Evolutionary conservation across 2,797 vertebrate genomes (phyloP).

Genomic region (Neomorphus geoffroyi): DNA sequence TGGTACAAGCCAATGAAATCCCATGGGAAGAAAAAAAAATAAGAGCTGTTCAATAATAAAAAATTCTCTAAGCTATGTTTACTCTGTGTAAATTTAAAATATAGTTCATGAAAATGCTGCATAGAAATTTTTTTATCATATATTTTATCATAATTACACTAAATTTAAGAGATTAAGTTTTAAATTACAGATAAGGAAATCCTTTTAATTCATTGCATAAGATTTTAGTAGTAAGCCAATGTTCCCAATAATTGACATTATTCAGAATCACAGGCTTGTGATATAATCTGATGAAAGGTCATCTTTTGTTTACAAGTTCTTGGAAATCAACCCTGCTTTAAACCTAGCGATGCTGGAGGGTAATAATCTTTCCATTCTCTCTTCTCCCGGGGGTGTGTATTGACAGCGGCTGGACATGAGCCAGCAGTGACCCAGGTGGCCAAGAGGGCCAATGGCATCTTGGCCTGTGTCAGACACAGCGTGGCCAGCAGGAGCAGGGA

Average conservation of each 20-base stretch:
- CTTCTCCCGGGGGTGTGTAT: too few relatives aligned
- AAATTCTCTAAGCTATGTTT: not conserved
- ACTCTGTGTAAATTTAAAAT: not conserved
- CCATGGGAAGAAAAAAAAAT: not conserved
- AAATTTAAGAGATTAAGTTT: not conserved
- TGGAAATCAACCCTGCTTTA: not conserved
- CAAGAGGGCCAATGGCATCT: too few relatives aligned
- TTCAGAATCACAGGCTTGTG: not conserved
- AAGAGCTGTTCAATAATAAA: conserved; percentile 10
- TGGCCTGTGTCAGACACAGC: too few relatives aligned
- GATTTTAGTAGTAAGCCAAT: not conserved
- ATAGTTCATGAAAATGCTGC: not conserved
- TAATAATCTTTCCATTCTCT: not conserved
- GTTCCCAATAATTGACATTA: not conserved
- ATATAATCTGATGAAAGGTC: not conserved
- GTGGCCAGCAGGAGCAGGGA: too few relatives aligned
- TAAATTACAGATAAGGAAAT: not conserved
- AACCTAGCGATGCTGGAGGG: not conserved
- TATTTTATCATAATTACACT: not conserved
- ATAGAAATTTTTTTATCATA: not conserved
- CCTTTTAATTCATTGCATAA: not conserved
- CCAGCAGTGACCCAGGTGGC: too few relatives aligned
- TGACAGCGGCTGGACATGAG: too few relatives aligned
- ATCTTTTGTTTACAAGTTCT: not conserved
- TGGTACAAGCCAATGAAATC: not conserved